Evolutionary conservation across 2,888 invertebrate genomes (phyloP).

Genomic region (Dyspetes luteomarginatus): DNA sequence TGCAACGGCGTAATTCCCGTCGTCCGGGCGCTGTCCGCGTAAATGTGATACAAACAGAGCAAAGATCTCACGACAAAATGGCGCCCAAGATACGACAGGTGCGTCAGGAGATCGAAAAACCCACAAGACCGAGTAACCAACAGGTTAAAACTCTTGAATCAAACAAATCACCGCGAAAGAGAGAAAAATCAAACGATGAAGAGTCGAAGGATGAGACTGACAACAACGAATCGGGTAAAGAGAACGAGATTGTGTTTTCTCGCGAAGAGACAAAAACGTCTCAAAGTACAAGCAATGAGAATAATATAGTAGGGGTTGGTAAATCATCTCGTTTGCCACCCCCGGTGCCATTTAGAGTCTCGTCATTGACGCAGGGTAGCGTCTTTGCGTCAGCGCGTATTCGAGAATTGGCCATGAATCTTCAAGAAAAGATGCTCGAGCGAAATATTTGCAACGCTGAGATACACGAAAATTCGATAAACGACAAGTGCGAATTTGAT

Average conservation of each 20-base stretch:
- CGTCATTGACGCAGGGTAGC: slow-evolving; percentile 65
- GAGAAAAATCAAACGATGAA: slow-evolving; percentile 49
- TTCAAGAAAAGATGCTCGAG: slow-evolving; percentile 72
- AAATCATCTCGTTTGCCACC: slow-evolving; percentile 40
- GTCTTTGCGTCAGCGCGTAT: slow-evolving; percentile 72
- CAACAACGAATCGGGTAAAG: slow-evolving; percentile 48
- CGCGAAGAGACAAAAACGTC: not conserved
- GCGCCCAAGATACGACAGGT: slow-evolving; percentile 67
- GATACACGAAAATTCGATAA: slow-evolving; percentile 45
- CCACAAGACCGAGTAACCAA: slow-evolving; percentile 17
- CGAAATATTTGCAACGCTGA: slow-evolving; percentile 38
- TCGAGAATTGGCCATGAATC: slow-evolving; percentile 69
- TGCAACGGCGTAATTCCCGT: slow-evolving; percentile 73
- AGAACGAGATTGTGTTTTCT: slow-evolving; percentile 40
- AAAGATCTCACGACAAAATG: slow-evolving; percentile 61
- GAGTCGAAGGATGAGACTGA: slow-evolving; percentile 42
- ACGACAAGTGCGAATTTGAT: slow-evolving; percentile 46
- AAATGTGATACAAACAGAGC: slow-evolving; percentile 69
- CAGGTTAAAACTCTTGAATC: slow-evolving; percentile 33
- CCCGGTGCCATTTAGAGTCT: slow-evolving; percentile 58
- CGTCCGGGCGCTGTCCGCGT: slow-evolving; percentile 71
- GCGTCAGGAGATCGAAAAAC: slow-evolving; percentile 63
- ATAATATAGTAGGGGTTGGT: not conserved
- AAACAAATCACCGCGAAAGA: slow-evolving; percentile 58
- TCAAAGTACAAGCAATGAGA: not conserved